Evolutionary conservation across 2,797 vertebrate genomes (phyloP).

Genomic region (Tangara arthus): DNA sequence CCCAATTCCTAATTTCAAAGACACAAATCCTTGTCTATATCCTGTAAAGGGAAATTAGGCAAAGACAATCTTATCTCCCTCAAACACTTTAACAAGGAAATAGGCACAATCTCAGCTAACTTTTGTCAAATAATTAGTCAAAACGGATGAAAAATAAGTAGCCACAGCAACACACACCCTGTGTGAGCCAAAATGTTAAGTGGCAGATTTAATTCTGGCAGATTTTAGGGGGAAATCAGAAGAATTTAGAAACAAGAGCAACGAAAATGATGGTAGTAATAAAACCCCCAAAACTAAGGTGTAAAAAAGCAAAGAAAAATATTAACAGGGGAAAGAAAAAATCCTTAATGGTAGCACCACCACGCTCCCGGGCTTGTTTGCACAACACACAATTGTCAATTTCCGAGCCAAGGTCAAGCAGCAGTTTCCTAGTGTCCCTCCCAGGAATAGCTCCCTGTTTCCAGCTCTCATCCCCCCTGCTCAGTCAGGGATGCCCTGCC

Average conservation of each 20-base stretch:
- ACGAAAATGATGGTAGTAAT: fast-evolving
- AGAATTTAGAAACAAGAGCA: background rate
- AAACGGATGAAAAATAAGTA: background rate
- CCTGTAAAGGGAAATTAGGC: background rate
- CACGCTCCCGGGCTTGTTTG: background rate
- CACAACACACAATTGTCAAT: fast-evolving
- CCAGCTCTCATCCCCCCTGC: fast-evolving
- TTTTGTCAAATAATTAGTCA: background rate
- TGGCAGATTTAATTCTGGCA: background rate
- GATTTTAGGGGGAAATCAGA: background rate
- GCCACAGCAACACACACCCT: background rate
- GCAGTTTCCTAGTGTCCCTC: background rate
- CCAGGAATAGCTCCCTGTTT: background rate
- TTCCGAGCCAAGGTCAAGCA: background rate
- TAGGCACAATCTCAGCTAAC: background rate
- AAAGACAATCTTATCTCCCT: background rate
- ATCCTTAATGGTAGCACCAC: background rate
- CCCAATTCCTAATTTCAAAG: background rate
- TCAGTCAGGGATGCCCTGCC: fast-evolving
- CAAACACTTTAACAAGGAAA: background rate
- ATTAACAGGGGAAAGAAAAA: fast-evolving
- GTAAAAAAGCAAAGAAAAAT: background rate
- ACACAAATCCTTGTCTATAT: background rate
- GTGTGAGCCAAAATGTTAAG: no score
- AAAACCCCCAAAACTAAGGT: fast-evolving